Percentiles rank a stretch among this genome's conserved stretches.
These are phyloP conservation scores for Bufo gargarizans DNA, from an alignment of 2,113 vertebrate species.

Conservation along the genomic window DNA sequence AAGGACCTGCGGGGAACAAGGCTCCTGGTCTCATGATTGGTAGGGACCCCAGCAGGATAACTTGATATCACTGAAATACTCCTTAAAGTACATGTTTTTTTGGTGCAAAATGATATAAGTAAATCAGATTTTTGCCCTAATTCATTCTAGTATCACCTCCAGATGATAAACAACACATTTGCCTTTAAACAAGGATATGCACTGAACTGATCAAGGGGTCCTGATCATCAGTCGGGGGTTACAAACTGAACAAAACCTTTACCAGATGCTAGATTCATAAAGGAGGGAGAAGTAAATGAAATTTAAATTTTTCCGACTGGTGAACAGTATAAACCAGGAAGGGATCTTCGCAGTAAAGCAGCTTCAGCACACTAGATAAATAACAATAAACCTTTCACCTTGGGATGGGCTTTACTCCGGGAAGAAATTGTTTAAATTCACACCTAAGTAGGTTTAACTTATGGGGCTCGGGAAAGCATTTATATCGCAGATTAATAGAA, in stretches of 20 bases:
- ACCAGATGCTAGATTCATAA: not conserved
- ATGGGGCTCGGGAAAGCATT: slow-evolving; percentile 21
- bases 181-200: not conserved
- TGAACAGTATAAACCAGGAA: slow-evolving; percentile 8
- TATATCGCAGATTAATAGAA: slow-evolving; percentile 40
- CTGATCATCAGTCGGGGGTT: not conserved
- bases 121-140: not conserved
- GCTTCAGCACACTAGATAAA: not conserved
- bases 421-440: slow-evolving; percentile 21
- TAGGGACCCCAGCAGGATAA: too few species aligned
- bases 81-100: too few species aligned
- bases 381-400: slow-evolving; percentile 22
- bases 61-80: too few species aligned
- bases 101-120: too few species aligned
- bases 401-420: not conserved
- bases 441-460: slow-evolving; percentile 35
- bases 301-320: not conserved
- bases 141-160: not conserved
- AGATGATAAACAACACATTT: not conserved
- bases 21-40: too few species aligned
- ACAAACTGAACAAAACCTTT: not conserved
- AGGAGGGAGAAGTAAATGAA: not conserved
- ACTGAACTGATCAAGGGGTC: not conserved
- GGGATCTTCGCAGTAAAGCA: not conserved
- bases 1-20: too few species aligned